phyloP scores from a whole-genome alignment of 2,797 vertebrate genomes.

The Salmo trutta region DNA sequence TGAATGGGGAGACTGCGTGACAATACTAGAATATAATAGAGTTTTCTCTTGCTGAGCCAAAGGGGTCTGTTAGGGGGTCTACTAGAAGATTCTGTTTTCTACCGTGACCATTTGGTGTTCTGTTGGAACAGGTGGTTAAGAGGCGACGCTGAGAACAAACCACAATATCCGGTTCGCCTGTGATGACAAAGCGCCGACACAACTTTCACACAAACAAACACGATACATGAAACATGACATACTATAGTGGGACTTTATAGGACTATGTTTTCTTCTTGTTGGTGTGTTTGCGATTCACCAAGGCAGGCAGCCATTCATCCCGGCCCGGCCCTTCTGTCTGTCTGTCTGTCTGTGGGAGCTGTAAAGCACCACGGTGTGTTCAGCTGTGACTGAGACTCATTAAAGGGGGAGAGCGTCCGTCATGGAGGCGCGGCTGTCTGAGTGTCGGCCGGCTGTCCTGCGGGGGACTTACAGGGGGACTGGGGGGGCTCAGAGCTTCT shows the following conservation, averaged over 20 bases:
- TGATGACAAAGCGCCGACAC: constrained; percentile 39
- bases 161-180: constrained; percentile 48
- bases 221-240: constrained; percentile 32
- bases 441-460: constrained; percentile 10
- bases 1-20: constrained; percentile 41
- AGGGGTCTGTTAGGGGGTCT: constrained; percentile 45
- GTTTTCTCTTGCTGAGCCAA: neutral
- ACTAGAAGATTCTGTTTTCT: constrained; percentile 32
- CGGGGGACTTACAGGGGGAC: no score
- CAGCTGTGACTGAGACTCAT: constrained; percentile 73
- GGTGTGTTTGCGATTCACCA: constrained; percentile 44
- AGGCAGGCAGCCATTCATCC: constrained; percentile 46
- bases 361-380: constrained; percentile 68
- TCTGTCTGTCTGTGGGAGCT: constrained; percentile 32
- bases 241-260: constrained; percentile 27
- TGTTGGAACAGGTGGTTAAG: constrained; percentile 63
- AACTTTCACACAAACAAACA: constrained; percentile 38
- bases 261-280: constrained; percentile 15
- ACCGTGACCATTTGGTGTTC: constrained; percentile 36
- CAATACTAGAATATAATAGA: neutral
- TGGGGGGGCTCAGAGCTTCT: no score
- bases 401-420: constrained; percentile 65
- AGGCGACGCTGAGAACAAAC: constrained; percentile 50
- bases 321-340: constrained; percentile 60
- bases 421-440: constrained; percentile 58